phyloP scores from a whole-genome alignment of 2,797 vertebrate genomes.

The Scolopax rusticola region DNA sequence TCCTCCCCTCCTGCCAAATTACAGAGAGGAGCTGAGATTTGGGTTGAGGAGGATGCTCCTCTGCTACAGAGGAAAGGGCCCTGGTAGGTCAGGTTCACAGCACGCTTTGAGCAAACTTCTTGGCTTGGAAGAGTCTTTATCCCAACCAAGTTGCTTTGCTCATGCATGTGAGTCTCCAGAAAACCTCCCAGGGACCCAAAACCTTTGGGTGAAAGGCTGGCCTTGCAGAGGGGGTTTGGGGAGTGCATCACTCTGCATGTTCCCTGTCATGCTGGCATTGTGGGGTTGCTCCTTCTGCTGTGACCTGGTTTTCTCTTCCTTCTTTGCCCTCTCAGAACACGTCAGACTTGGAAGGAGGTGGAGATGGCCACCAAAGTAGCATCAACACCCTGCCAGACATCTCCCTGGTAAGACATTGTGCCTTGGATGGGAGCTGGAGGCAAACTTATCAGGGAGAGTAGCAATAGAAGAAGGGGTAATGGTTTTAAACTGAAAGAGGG shows the following conservation, averaged over 20 bases:
- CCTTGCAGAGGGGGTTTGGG: neutral
- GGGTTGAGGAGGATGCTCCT: neutral
- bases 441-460: too few relatives aligned
- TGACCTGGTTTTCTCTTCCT: neutral
- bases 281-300: neutral
- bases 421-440: neutral
- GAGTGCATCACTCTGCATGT: neutral
- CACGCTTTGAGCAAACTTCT: neutral
- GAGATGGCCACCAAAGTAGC: slow-evolving; percentile 80
- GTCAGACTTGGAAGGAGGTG: slow-evolving; percentile 83
- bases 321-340: slow-evolving; percentile 83
- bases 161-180: rapidly evolving
- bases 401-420: slow-evolving; percentile 85
- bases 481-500: too few relatives aligned
- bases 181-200: neutral
- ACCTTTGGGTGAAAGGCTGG: neutral
- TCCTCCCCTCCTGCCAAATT: neutral
- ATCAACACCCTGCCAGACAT: slow-evolving; percentile 88
- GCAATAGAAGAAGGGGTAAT: too few relatives aligned
- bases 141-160: neutral
- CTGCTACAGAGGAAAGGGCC: neutral
- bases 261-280: rapidly evolving
- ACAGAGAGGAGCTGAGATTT: neutral
- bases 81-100: neutral
- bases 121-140: neutral